phyloP scores from a whole-genome alignment of 2,113 vertebrate genomes.

The Takifugu bimaculatus region DNA sequence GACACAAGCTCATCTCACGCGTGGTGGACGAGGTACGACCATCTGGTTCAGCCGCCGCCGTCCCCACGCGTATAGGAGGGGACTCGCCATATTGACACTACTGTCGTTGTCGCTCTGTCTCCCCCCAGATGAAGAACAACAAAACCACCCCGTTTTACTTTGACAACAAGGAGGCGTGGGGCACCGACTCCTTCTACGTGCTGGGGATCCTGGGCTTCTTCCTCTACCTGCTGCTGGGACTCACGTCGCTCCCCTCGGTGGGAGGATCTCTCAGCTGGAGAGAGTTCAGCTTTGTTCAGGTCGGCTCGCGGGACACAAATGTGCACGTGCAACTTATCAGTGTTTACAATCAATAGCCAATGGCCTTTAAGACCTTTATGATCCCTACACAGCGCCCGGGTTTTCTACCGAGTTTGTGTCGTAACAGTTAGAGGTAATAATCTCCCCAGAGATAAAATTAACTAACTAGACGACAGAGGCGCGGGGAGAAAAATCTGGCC shows the following conservation, averaged over 20 bases:
- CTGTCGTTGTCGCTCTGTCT: slow-evolving; percentile 11
- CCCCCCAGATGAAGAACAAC: slow-evolving; percentile 72
- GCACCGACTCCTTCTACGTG: slow-evolving; percentile 76
- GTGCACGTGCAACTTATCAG: slow-evolving; percentile 2
- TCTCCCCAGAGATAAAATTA: slow-evolving; percentile 52
- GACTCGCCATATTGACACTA: neutral
- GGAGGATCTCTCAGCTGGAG: slow-evolving; percentile 90
- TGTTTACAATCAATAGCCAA: slow-evolving; percentile 28
- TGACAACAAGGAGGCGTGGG: slow-evolving; percentile 70
- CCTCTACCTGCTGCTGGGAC: slow-evolving; percentile 85
- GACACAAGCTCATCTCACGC: slow-evolving; percentile 42
- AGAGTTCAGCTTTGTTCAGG: slow-evolving; percentile 78
- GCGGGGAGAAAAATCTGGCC: slow-evolving; percentile 31
- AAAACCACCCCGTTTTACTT: slow-evolving; percentile 71
- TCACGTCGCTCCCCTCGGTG: slow-evolving; percentile 91
- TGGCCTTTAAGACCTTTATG: slow-evolving; percentile 13
- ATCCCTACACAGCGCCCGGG: slow-evolving; percentile 27
- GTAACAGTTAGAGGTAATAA: slow-evolving; percentile 37
- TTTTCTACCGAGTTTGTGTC: slow-evolving; percentile 45
- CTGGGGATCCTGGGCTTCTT: slow-evolving; percentile 87
- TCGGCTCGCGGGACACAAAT: slow-evolving; percentile 36
- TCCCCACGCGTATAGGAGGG: slow-evolving; percentile 1
- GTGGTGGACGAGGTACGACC: slow-evolving; percentile 55
- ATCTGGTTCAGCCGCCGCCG: neutral
- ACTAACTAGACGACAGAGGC: slow-evolving; percentile 35